Base-by-base conservation (phyloP, 2,888 invertebrate species). In the Perdita meconis region DNA sequence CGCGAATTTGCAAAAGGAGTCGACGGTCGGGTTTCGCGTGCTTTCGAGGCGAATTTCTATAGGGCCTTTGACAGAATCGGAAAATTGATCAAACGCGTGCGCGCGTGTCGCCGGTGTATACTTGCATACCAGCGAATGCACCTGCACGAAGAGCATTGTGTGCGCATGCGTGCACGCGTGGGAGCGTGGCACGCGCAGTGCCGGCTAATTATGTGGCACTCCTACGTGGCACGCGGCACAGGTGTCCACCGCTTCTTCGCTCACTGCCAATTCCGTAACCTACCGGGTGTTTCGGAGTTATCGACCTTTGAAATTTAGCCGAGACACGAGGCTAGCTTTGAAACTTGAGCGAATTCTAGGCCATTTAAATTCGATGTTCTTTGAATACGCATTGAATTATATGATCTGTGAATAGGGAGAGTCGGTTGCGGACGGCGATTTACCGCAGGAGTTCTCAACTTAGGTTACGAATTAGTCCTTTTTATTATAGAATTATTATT, bases 161-260 rank as follows among this genome's bases (percentile, higher is more conserved):
- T 63, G 67, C 71, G 68, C 65, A 74, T 79, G 70, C 53, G 77
- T 57, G 6, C 47, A 56, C 63, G 78, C 77, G 81, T 78, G 78
- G 85, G 83, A 82, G 84, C 76, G 82, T 80, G 83, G 81, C 78
- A 78, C 79, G 79, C 77, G 81, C 83, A 76, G 77, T 81, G 78
- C 83, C 85, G 81, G 86, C 80, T 86, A 87, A 85, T 88, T 85
- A 86, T 86, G 83, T 85, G 82, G 83, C 86, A 86, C 83, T 85
- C 80, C 78, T 88, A 83, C 83, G 83, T 86, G 84, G 82, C 84
- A 84, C 81, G 84, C 82, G 81, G 86, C 89, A 89, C 89, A 89
- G 89, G 89, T 89, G 89, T 89, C 89, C 86, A 86, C 80, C 71
- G 81, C 79, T 80, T 73, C 78, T 74, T 59, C 72, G 40, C 68